A percentile compares a stretch with the other conserved stretches of the same genome.
Conservation (phyloP, 1,140 invertebrate genomes). For the Elymnias hypermnestra region DNA sequence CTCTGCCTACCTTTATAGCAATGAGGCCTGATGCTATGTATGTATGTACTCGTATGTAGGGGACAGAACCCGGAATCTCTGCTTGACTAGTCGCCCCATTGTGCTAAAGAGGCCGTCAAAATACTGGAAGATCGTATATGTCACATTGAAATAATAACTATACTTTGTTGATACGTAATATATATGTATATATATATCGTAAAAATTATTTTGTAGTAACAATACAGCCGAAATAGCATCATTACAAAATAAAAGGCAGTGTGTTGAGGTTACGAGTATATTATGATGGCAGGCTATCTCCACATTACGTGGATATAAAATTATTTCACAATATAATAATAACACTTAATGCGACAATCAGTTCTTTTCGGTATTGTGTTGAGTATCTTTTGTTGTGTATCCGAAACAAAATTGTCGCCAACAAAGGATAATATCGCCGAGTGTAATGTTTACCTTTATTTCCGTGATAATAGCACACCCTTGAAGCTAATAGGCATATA, state of each 20-base stretch:
- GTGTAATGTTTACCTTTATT: constrained; percentile 8
- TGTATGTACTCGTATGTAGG: too few species aligned
- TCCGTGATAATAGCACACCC: constrained; percentile 3
- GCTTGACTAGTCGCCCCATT: too few species aligned
- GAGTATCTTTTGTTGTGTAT: neutral
- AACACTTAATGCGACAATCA: constrained; percentile 6
- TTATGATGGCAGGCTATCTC: constrained; percentile 1
- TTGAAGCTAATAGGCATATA: neutral
- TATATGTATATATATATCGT: too few species aligned
- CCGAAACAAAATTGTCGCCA: constrained; percentile 1
- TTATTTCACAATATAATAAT: constrained; percentile 5
- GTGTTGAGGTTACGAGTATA: constrained; percentile 3
- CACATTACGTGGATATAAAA: neutral
- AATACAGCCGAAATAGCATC: neutral
- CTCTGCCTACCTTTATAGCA: too few species aligned
- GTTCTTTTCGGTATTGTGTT: constrained; percentile 7
- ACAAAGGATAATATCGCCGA: constrained; percentile 6
- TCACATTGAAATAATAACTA: too few species aligned
- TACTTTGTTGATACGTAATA: too few species aligned
- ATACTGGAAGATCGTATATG: too few species aligned
- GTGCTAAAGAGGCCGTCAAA: too few species aligned
- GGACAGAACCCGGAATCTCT: too few species aligned
- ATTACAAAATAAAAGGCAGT: neutral
- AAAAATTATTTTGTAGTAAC: neutral
- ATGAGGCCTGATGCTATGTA: too few species aligned